phyloP scores from a whole-genome alignment of 1,140 invertebrate genomes.

The Drosophila chauvacae region DNA sequence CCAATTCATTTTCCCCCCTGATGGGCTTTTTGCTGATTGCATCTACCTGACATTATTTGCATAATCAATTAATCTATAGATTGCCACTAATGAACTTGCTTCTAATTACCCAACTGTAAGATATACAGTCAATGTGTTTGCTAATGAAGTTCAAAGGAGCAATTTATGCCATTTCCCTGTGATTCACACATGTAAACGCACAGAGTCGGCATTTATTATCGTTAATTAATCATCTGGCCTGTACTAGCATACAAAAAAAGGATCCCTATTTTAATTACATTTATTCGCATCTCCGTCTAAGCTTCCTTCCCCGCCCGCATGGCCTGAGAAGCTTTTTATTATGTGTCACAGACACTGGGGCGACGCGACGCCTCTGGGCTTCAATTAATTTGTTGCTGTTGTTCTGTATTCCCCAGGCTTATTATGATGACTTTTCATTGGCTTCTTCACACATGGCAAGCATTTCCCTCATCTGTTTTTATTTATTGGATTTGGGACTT shows the following conservation, averaged over 20 bases:
- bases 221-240: conserved; percentile 64
- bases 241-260: conserved; percentile 30
- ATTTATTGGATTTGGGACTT: conserved; percentile 82
- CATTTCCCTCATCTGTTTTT: conserved; percentile 48
- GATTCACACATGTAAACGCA: neutral
- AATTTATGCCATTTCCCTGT: conserved; percentile 5
- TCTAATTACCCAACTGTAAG: conserved; percentile 13
- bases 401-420: conserved; percentile 60
- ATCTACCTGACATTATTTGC: conserved; percentile 15
- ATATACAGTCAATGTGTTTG: neutral
- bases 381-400: conserved; percentile 42
- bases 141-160: conserved; percentile 32
- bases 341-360: conserved; percentile 18
- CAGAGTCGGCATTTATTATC: conserved; percentile 16
- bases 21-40: conserved; percentile 11
- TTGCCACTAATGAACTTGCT: conserved; percentile 38
- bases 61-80: conserved; percentile 15
- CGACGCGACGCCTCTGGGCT: conserved; percentile 7
- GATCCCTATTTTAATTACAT: conserved; percentile 65
- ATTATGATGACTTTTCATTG: conserved; percentile 69
- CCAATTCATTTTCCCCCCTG: neutral
- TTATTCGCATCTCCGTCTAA: conserved; percentile 47
- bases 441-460: conserved; percentile 40
- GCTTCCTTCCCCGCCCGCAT: neutral
- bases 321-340: conserved; percentile 26